Evolutionary conservation across 2,113 vertebrate genomes (phyloP), one percentile per base, ranked within the genome.

Genomic region (Cairina moschata): DNA sequence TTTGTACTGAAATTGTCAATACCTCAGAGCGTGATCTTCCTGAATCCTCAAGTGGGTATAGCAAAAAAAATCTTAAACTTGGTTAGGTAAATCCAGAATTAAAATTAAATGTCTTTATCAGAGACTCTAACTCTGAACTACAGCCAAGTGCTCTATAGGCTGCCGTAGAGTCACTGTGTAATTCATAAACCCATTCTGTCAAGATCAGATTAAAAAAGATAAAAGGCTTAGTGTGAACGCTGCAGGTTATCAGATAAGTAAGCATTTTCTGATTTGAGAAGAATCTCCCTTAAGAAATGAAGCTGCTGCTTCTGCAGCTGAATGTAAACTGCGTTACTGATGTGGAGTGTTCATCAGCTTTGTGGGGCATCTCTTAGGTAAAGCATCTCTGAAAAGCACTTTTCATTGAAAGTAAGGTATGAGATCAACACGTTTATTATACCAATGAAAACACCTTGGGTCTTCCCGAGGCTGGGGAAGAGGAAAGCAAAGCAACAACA

Each of bases 171-270:
- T 72, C 29, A 11, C 29, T 58, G 68, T 62, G 44, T 55, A 67
- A 90, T 40, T 74, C 46, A 75, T 81, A 83, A 95, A 91, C 52
- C 46, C 60, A 59, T 89, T 86, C 91, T 72, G 65, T 84, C 73
- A 75, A 59, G 23, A 36, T 66, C 36, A 32, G 4, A 1, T 28
- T 5, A 2, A 40, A 56, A 73, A 62, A n/a, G 25, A 34, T 71
- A 44, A 80, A 59, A 86, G 52, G 26, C 67, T 78, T 73, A 58
- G 18, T 40, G 32, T 3, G 26, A 90, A 62, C 22, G 20, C 74
- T 85, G 75, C 55, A 88, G 72, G 4, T 60, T 83, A 0, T 31
- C 13, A 69, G 18, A 44, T 28, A 60, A 46, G 62, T 32, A 82
- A 87, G 63, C 29, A 44, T 85, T 73, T 83, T 81, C 67, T 91